Evolutionary conservation across 2,888 invertebrate species (phyloP), one percentile per base, ranked within the genome.

Genomic region (Drosophila borborema): DNA sequence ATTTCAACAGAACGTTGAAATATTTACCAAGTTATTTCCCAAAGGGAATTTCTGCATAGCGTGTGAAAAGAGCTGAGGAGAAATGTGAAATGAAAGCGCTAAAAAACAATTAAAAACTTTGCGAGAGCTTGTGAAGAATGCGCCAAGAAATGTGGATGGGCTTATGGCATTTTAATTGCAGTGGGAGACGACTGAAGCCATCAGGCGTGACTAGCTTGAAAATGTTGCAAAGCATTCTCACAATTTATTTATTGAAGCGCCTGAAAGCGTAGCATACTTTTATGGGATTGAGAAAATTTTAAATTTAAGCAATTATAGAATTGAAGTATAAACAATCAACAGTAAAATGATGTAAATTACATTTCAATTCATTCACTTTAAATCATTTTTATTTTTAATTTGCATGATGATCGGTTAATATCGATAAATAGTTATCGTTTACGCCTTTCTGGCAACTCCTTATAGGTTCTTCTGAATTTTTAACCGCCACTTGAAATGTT

Each of bases 41-140:
- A 48, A 56, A 61, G 73, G 72, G 66, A 86, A 80, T 53, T 69
- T 55, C 69, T 48, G 53, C 53, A 64, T 59, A 68, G 64, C 66
- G 58, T 28, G 63, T 36, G 45, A 61, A 64, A 61, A 64, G 67
- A 43, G 53, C 64, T 51, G 46, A 8, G 36, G 18, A 64, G 65
- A 49, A 48, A 54, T 38, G 41, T 46, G 61, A 65, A 74, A 67
- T 67, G 68, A 66, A 75, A 78, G 53, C 64, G 66, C 74, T 75
- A 67, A 74, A 80, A 80, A 84, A 84, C 86, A 88, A 82, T 84
- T 80, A 84, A 82, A 85, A 88, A 86, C 68, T 88, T 88, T 66
- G 64, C 63, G 3, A 60, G 65, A 55, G 62, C 68, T 70, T 66
- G 51, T 56, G 51, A 81, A 68, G 74, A 89, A 85, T 88, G 72